Evolutionary conservation across 2,888 invertebrate genomes (phyloP), one percentile per base, ranked within the genome.

Genomic region (Exocentrus adspersus): DNA sequence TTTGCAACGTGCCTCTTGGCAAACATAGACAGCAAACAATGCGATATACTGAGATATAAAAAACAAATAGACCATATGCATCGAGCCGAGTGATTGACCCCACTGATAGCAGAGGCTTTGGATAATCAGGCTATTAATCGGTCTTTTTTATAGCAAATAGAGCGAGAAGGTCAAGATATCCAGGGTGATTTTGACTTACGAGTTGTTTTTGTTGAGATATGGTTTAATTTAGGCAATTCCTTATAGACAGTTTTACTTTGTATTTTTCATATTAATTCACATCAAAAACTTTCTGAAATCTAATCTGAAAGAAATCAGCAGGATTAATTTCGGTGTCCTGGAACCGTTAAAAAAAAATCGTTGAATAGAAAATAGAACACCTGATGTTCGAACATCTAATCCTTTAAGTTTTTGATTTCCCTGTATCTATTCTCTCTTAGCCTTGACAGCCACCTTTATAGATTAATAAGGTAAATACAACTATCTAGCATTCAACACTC

Each of bases 1-100:
- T 78, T 78, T 74, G 77, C 76, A 73, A 77, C 72, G 69, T 69
- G 73, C 73, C 77, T 75, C 68, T 62, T 54, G 61, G 77, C 78
- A 79, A 79, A 80, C 78, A 79, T 77, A 79, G 79, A 78, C 79
- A 68, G 73, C 72, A 77, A 76, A 76, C 76, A 77, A 69, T 68
- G 70, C 61, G 67, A 68, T 73, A 72, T 68, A 76, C 69, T n/a
- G n/a, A 76, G 78, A 78, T 78, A 79, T 77, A 80, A 79, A 80
- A 80, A 80, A 79, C 78, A 80, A 79, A 80, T 79, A 80, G 77
- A 77, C 74, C 77, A 77, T 79, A 70, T 78, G 78, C 77, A 77
- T 73, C 72, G 72, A 70, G 69, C 69, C 71, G 65, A 72, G 80
- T 79, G 78, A 80, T 74, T 80, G 80, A 81, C 81, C 81, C 70